phyloP scores from a whole-genome alignment of 2,113 vertebrate species.

The Hirundichthys speculiger region DNA sequence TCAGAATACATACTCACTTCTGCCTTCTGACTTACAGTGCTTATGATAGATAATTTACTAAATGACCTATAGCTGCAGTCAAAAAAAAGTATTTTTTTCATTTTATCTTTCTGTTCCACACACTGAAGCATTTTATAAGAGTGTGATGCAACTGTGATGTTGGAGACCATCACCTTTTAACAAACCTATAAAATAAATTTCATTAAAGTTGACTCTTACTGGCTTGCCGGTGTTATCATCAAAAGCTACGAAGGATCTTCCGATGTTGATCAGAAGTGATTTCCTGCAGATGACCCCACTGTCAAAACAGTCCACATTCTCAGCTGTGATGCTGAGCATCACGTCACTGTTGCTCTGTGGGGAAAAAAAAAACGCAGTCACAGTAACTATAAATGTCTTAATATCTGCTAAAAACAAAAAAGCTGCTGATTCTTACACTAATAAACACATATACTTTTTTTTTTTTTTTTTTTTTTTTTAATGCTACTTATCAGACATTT shows the following conservation, averaged over 20 bases:
- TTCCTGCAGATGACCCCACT: slow-evolving; percentile 92
- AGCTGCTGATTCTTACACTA: no score
- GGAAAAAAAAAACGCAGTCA: slow-evolving; percentile 13
- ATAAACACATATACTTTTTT: no score
- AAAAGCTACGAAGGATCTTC: slow-evolving; percentile 85
- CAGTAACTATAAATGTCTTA: not conserved
- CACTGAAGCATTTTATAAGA: no score
- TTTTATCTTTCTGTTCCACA: no score
- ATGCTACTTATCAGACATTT: no score
- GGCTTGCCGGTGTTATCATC: slow-evolving; percentile 89
- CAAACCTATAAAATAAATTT: not conserved
- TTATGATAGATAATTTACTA: no score
- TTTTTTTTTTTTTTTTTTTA: no score
- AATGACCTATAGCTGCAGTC: no score
- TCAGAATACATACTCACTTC: no score
- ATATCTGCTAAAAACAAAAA: not conserved
- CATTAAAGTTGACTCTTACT: slow-evolving; percentile 77
- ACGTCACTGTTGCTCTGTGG: slow-evolving; percentile 84
- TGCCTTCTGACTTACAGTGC: no score
- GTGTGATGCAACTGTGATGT: no score
- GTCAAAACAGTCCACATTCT: slow-evolving; percentile 92
- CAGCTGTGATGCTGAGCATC: slow-evolving; percentile 83
- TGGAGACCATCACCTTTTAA: not conserved
- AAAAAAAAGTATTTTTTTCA: no score
- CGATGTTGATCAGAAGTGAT: slow-evolving; percentile 85